Evolutionary conservation across 2,113 vertebrate species (phyloP).

Genomic region (Stigmatopora nigra): DNA sequence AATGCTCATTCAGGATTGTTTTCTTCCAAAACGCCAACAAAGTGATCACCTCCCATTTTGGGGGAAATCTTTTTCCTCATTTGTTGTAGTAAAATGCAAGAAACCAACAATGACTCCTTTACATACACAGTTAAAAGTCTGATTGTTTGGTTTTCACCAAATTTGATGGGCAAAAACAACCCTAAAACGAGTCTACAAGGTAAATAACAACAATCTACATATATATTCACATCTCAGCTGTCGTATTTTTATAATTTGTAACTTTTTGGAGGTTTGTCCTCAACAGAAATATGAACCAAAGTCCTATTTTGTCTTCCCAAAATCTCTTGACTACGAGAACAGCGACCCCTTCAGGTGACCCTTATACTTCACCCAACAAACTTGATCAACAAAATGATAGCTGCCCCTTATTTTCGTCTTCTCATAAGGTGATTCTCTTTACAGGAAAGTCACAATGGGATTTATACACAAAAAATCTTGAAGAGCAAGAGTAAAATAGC

Average conservation of each 20-base stretch:
- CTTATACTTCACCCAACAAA: conserved; percentile 18
- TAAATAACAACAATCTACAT: conserved; percentile 25
- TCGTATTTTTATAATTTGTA: not conserved
- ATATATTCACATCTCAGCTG: conserved; percentile 9
- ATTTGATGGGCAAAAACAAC: conserved; percentile 13
- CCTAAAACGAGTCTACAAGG: conserved; percentile 32
- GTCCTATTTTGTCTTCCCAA: not conserved
- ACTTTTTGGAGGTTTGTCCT: conserved; percentile 14
- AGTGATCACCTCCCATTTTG: conserved; percentile 59
- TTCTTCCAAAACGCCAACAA: conserved; percentile 24
- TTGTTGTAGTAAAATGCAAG: conserved; percentile 44
- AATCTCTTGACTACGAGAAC: conserved; percentile 11
- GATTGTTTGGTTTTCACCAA: conserved; percentile 19
- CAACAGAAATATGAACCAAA: conserved; percentile 22
- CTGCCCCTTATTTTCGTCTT: conserved; percentile 27
- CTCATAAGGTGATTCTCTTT: conserved; percentile 17
- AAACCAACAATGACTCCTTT: conserved; percentile 10
- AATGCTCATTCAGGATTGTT: conserved; percentile 4
- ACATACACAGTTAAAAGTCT: conserved; percentile 8
- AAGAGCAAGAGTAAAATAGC: conserved; percentile 24
- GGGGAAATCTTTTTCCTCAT: conserved; percentile 60
- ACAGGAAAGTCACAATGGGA: conserved; percentile 33
- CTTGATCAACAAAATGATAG: conserved; percentile 16
- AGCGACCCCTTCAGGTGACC: conserved; percentile 40
- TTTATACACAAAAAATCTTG: conserved; percentile 18